Base-by-base conservation (phyloP, 2,888 invertebrate species). In the Leptogaster cylindrica region DNA sequence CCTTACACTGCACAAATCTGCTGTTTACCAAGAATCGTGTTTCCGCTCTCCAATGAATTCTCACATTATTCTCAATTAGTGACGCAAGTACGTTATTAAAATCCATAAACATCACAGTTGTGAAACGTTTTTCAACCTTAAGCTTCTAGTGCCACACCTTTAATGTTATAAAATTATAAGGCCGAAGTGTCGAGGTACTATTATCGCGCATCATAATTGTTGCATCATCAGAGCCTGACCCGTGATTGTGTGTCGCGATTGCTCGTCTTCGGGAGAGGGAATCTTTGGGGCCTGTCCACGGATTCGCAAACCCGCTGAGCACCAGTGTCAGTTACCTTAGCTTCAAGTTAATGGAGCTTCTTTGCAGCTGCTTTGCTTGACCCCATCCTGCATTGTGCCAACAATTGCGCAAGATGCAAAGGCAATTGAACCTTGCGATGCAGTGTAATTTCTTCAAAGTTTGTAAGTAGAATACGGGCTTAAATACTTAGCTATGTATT, bases 171-270 rank as follows among this genome's bases (percentile, higher is more conserved):
- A 55, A 55, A 55, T 55, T 39, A 39, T 39, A 36, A 20, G 18
- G 39, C 33, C 55, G 46, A 55, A 20, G 12, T 18, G 6, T 55
- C 23, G n/a, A 31, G 23, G 12, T 18, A 18, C 12, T 14, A 12
- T 14, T n/a, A n/a, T n/a, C 6, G 14, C 25, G 18, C 20, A 36
- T 39, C 12, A 36, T 12, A 36, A 55, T 55, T 55, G 39, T 55
- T 55, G 39, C 55, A 36, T 55, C 55, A 55, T 55, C 36, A 55
- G 36, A 5, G 36, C 7, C 33, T 55, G 55, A 55, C 36, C 36
- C 7, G 5, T 25, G 23, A 55, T 20, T 7, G 23, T 14, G 23
- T n/a, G n/a, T 18, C 4, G 4, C 12, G 36, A 36, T 36, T 31
- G 10, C 41, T 7, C 41, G 6, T 4, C 41, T 16, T 18, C 7